Evolutionary conservation across 2,888 invertebrate genomes (phyloP).

Genomic region (Tachina fera): DNA sequence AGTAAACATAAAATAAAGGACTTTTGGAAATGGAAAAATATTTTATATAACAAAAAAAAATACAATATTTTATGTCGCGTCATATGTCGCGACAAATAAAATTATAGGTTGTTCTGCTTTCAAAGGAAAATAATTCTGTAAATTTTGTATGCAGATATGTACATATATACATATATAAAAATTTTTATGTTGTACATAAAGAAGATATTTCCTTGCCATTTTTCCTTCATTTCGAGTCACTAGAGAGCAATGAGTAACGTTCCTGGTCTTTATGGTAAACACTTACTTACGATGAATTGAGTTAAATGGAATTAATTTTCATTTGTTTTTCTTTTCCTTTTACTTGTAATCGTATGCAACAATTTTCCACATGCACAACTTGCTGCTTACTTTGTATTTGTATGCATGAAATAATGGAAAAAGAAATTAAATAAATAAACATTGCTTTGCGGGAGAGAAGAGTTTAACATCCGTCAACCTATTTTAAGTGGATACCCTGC

Average conservation of each 20-base stretch:
- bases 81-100: conserved; percentile 80
- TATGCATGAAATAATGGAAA: conserved; percentile 39
- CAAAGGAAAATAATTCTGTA: conserved; percentile 21
- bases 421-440: conserved; percentile 50
- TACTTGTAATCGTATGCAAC: conserved; percentile 35
- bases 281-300: conserved; percentile 19
- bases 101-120: conserved; percentile 76
- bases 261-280: conserved; percentile 5
- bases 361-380: conserved; percentile 67
- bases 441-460: conserved; percentile 23
- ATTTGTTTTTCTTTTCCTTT: background rate
- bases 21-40: background rate
- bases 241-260: conserved; percentile 23
- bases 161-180: too few species aligned
- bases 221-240: conserved; percentile 16
- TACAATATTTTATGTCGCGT: conserved; percentile 75
- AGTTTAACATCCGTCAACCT: conserved; percentile 36
- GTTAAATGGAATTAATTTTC: conserved; percentile 49
- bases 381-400: background rate
- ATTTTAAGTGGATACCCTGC: conserved; percentile 9
- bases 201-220: conserved; percentile 20
- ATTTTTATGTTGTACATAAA: background rate
- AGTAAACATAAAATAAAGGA: conserved; percentile 1
- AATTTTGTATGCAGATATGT: background rate
- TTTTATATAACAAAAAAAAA: conserved; percentile 18